Evolutionary conservation across 2,797 vertebrate species (phyloP), one percentile per base, ranked within the genome.

Genomic region (Enteromius paludinosus): DNA sequence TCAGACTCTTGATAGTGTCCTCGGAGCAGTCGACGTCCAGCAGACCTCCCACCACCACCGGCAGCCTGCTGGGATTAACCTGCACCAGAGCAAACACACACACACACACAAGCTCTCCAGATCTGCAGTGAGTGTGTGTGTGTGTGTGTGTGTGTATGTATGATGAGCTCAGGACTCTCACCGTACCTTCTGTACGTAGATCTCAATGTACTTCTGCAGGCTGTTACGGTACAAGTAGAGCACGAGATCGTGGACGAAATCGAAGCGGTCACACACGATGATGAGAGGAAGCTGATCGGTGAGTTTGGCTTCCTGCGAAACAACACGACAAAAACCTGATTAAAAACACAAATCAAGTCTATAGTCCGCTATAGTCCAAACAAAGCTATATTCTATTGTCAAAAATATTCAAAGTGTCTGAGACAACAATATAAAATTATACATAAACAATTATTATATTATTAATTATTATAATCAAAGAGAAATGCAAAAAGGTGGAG

Each of bases 201-300:
- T 98, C 89, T 98, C 97, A 0, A 98, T 98, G 91, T 98, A 98
- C 84, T 97, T 98, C 93, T 98, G 97, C 86, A 98, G 92, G 85
- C 93, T 97, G 93, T 97, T 98, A 87, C 95, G 95, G 86, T 98
- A 97, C 47, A 98, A 91, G 86, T 98, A 97, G 28, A 98, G 93
- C 61, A 98, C 96, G 75, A 98, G 92, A 88, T 98, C 96, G 3
- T 98, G 97, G 80, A 98, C 97, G 85, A 97, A 98, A 89, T 97
- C 96, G 85, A 97, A 98, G 54, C 96, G 94, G 87, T 98, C 96
- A n/a, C 97, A 98, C 56, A 98, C 96, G 20, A 98, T 97, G 86
- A 98, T 98, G 84, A 98, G 91, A 33, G 97, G 97, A 85, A 97
- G 96, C 88, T 98, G 97, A 90, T 98, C 96, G 0, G 97, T 97